These are phyloP conservation scores for Irena cyanogastra DNA, from an alignment of 2,113 vertebrate species.

Conservation along the genomic window DNA sequence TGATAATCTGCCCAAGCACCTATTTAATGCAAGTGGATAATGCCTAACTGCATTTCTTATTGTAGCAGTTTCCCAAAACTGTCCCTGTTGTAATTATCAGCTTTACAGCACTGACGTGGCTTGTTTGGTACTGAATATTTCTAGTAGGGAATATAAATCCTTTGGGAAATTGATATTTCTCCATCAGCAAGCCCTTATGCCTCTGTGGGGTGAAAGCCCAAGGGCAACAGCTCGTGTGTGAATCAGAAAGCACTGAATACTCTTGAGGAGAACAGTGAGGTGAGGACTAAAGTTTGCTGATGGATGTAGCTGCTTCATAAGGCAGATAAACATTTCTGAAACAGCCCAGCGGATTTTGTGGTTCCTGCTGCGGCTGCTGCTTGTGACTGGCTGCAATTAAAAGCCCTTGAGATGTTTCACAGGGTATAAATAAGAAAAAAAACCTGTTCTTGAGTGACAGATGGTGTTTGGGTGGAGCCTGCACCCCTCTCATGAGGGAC, in stretches of 20 bases:
- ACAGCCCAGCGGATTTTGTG: accelerated
- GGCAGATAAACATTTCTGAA: not conserved
- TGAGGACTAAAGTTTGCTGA: not conserved
- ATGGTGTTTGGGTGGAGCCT: not conserved
- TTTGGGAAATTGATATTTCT: not conserved
- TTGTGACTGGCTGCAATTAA: not conserved
- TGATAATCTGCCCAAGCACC: not conserved
- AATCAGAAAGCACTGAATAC: not conserved
- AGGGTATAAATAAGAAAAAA: not conserved
- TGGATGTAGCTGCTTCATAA: not conserved
- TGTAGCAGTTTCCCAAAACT: not conserved
- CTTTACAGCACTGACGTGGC: accelerated
- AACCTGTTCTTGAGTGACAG: not conserved
- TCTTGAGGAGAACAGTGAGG: not conserved
- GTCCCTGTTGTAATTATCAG: accelerated
- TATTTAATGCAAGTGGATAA: not conserved
- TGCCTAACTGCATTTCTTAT: not conserved
- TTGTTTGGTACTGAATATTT: not conserved
- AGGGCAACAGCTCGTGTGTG: not conserved
- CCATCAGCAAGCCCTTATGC: not conserved
- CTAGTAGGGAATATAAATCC: not conserved
- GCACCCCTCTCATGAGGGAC: not conserved
- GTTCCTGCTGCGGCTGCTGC: not conserved
- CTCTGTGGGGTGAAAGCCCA: not conserved
- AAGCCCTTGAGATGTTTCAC: not conserved